phyloP scores from a whole-genome alignment of 2,888 invertebrate genomes.

The Polydrusus cervinus region DNA sequence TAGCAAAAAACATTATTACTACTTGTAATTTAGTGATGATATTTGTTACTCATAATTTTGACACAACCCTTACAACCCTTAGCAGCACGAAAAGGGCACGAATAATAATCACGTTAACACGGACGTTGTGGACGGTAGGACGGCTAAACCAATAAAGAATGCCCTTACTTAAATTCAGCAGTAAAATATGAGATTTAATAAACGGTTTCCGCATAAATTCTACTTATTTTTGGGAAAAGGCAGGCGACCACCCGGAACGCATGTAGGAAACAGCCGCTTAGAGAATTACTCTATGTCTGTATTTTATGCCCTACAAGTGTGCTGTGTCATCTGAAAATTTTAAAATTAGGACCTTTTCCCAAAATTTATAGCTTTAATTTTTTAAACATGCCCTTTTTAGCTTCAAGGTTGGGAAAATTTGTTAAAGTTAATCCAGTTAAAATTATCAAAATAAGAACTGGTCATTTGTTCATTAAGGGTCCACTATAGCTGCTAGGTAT shows the following conservation, averaged over 20 bases:
- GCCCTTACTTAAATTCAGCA: constrained; percentile 55
- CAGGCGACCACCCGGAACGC: constrained; percentile 48
- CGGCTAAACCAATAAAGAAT: constrained; percentile 56
- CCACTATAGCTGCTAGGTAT: too few species aligned
- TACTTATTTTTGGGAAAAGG: constrained; percentile 54
- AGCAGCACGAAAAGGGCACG: constrained; percentile 32
- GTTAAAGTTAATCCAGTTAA: not conserved
- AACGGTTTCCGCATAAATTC: constrained; percentile 61
- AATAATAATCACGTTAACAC: constrained; percentile 52
- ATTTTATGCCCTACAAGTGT: constrained; percentile 56
- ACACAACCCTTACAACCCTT: constrained; percentile 2
- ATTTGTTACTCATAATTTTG: constrained; percentile 12
- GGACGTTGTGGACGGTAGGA: constrained; percentile 45
- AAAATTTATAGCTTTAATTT: constrained; percentile 46
- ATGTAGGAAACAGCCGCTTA: constrained; percentile 60
- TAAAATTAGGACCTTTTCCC: constrained; percentile 52
- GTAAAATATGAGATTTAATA: constrained; percentile 62
- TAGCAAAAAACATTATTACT: not conserved
- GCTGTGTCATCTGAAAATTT: constrained; percentile 55
- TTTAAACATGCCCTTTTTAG: constrained; percentile 9
- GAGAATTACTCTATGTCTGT: constrained; percentile 57
- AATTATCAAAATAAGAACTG: too few species aligned
- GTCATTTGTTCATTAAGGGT: too few species aligned
- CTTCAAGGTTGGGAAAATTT: not conserved
- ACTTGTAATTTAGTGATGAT: not conserved